phyloP scores from a whole-genome alignment of 2,797 vertebrate species.

The Champsocephalus gunnari region DNA sequence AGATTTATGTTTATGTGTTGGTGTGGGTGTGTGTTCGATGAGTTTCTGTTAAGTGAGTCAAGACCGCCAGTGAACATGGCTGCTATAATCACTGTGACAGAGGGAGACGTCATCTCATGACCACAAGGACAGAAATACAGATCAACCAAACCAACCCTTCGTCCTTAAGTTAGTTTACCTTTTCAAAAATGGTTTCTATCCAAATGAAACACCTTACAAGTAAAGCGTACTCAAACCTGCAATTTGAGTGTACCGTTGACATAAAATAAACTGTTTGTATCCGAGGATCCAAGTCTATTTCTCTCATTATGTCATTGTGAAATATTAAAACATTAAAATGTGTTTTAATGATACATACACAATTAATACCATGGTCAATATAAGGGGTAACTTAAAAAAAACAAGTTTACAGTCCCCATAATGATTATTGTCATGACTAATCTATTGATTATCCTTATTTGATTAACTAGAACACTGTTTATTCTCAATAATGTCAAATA shows the following conservation, averaged over 20 bases:
- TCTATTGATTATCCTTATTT: background rate
- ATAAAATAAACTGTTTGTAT: background rate
- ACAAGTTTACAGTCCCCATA: background rate
- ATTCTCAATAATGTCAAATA: background rate
- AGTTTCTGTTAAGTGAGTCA: constrained; percentile 60
- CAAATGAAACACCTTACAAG: background rate
- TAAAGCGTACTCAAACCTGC: background rate
- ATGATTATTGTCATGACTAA: too few species aligned
- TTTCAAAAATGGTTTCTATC: background rate
- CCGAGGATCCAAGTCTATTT: background rate
- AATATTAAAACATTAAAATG: background rate
- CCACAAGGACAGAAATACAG: constrained; percentile 47
- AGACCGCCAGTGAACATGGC: constrained; percentile 61
- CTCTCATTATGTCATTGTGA: background rate
- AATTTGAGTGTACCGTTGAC: background rate
- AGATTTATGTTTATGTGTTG: constrained; percentile 41
- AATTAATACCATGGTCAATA: background rate
- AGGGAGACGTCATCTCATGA: constrained; percentile 46
- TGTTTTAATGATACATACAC: background rate
- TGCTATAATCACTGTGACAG: constrained; percentile 53
- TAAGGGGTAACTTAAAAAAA: background rate
- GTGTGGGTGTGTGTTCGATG: constrained; percentile 5
- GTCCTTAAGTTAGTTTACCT: background rate
- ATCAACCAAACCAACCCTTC: constrained; percentile 33
- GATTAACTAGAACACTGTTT: background rate